These are phyloP conservation scores for Hyalella azteca DNA, from an alignment of 2,888 invertebrate species.

Conservation along the genomic window DNA sequence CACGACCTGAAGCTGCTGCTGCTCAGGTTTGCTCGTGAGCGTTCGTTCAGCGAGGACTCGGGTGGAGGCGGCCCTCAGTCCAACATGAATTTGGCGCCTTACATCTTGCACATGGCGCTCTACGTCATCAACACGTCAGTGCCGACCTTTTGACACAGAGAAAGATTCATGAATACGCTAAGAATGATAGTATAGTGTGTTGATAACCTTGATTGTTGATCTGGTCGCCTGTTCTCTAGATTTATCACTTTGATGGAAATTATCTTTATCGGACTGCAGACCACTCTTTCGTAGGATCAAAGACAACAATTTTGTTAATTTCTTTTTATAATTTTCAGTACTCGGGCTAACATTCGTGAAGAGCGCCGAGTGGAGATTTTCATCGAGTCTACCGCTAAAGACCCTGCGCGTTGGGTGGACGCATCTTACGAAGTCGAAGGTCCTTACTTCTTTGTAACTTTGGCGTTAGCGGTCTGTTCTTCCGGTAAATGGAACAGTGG, in stretches of 20 bases:
- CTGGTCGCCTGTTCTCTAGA: too few species aligned
- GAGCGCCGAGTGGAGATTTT: slow-evolving; percentile 77
- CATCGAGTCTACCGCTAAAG: slow-evolving; percentile 69
- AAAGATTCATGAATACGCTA: too few species aligned
- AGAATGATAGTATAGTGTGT: too few species aligned
- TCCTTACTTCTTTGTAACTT: slow-evolving; percentile 83
- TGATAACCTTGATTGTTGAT: too few species aligned
- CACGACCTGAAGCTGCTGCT: slow-evolving; percentile 92
- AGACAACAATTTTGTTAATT: background rate
- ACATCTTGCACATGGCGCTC: slow-evolving; percentile 90
- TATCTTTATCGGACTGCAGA: too few species aligned
- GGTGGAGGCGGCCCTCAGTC: slow-evolving; percentile 97
- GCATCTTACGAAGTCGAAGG: slow-evolving; percentile 89
- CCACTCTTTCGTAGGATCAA: too few species aligned
- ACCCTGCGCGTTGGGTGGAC: slow-evolving; percentile 70
- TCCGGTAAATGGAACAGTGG: slow-evolving; percentile 73
- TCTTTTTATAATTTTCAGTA: slow-evolving; percentile 61
- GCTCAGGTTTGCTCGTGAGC: slow-evolving; percentile 87
- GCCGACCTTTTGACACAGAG: background rate
- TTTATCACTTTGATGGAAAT: too few species aligned
- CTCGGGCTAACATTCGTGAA: slow-evolving; percentile 70
- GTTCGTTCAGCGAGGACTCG: slow-evolving; percentile 96
- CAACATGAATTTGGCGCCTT: slow-evolving; percentile 95
- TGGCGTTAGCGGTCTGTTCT: slow-evolving; percentile 80
- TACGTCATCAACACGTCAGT: slow-evolving; percentile 83